These are phyloP conservation scores for Eleginops maclovinus DNA, from an alignment of 2,113 vertebrate genomes.

Conservation along the genomic window DNA sequence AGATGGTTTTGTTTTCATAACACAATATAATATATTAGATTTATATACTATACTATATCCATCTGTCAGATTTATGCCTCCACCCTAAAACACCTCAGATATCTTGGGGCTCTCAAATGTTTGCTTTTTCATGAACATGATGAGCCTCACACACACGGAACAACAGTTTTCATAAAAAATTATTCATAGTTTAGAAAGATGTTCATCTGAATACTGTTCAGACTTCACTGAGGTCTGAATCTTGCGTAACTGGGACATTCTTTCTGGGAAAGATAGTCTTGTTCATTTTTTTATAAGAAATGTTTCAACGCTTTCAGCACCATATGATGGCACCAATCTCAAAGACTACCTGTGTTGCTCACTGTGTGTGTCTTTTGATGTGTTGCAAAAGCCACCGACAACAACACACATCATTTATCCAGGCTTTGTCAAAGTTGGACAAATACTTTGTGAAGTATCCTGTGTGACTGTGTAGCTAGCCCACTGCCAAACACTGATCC, in stretches of 20 bases:
- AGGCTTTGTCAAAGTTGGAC: constrained; percentile 11
- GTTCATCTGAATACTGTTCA: neutral
- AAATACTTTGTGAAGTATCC: neutral
- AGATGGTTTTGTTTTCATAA: neutral
- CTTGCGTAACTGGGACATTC: neutral
- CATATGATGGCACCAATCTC: too few species aligned
- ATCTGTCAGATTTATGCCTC: too few species aligned
- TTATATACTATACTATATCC: too few species aligned
- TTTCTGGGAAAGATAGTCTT: neutral
- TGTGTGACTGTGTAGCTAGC: neutral
- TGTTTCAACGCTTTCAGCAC: neutral
- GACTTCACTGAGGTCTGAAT: neutral
- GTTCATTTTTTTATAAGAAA: neutral
- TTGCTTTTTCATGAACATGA: neutral
- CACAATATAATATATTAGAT: too few species aligned
- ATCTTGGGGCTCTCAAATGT: neutral
- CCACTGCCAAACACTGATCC: constrained; percentile 8
- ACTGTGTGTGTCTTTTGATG: too few species aligned
- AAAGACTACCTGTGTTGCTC: neutral
- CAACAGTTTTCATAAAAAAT: neutral
- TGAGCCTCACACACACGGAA: neutral
- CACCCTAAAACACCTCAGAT: neutral
- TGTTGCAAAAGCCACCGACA: neutral
- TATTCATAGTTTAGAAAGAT: neutral
- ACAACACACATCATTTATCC: constrained; percentile 2